phyloP scores from a whole-genome alignment of 2,797 vertebrate genomes.

The Acipenser transmontanus region DNA sequence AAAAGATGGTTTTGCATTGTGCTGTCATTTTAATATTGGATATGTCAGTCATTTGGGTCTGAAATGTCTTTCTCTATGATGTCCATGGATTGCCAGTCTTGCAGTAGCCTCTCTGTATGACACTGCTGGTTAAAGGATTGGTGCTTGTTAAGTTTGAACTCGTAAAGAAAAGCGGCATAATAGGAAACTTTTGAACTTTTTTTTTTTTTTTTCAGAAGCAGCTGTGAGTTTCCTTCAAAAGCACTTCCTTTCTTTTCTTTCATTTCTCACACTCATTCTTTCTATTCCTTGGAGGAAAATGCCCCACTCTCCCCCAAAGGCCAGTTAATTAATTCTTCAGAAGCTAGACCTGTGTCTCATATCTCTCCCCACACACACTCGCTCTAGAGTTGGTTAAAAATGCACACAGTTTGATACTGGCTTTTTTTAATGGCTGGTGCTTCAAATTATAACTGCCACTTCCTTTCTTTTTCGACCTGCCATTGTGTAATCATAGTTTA shows the following conservation, averaged over 20 bases:
- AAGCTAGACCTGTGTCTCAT: conserved; percentile 3
- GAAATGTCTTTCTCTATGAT: neutral
- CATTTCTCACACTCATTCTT: conserved; percentile 20
- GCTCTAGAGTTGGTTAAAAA: conserved; percentile 5
- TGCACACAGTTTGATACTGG: neutral
- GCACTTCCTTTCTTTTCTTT: conserved; percentile 17
- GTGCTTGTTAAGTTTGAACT: conserved; percentile 7
- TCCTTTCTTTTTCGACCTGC: neutral
- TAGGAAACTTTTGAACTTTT: neutral
- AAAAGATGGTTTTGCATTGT: conserved; percentile 32
- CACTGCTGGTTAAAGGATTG: neutral
- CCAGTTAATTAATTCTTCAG: neutral
- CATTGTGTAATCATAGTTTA: neutral
- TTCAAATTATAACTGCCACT: neutral
- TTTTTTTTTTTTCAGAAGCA: conserved; percentile 12
- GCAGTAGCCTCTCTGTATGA: conserved; percentile 16
- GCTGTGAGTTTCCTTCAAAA: conserved; percentile 25
- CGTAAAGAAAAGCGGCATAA: conserved; percentile 1
- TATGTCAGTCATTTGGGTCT: conserved; percentile 39
- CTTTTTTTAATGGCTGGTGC: neutral
- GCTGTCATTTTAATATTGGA: conserved; percentile 45
- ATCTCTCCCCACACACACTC: conserved; percentile 5
- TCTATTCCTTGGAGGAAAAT: conserved; percentile 18
- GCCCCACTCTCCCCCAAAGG: conserved; percentile 7
- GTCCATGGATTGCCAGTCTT: neutral